Evolutionary conservation across 1,140 invertebrate genomes (phyloP).

Genomic region (Diorhabda elongata): DNA sequence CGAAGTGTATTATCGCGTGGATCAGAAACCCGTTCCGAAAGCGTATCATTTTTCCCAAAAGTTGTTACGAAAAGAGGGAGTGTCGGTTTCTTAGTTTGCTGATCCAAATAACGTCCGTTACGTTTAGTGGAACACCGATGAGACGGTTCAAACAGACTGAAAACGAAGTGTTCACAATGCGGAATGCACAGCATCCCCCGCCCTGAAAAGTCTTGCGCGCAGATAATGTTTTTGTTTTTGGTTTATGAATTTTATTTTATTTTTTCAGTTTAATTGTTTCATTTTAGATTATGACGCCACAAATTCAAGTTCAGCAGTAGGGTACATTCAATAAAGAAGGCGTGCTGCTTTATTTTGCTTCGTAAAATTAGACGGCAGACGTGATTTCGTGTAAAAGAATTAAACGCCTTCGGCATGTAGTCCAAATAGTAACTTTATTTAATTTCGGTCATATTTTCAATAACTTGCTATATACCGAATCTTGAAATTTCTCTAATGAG

Average conservation of each 20-base stretch:
- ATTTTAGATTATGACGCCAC: background rate
- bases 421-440: too few species aligned
- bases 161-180: slow-evolving; percentile 13
- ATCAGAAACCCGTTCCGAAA: background rate
- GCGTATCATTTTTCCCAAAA: slow-evolving; percentile 6
- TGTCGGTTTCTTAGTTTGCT: slow-evolving; percentile 10
- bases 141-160: slow-evolving; percentile 7
- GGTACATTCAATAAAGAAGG: too few species aligned
- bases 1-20: background rate
- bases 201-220: slow-evolving; percentile 13
- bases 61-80: slow-evolving; percentile 15
- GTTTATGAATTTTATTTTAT: background rate
- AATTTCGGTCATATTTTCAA: too few species aligned
- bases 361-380: too few species aligned
- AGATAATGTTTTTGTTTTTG: slow-evolving; percentile 12
- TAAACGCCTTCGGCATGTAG: too few species aligned
- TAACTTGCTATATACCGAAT: too few species aligned
- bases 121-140: background rate
- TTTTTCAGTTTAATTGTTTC: background rate
- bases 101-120: background rate
- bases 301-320: background rate
- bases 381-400: too few species aligned
- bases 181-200: slow-evolving; percentile 7
- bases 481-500: too few species aligned
- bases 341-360: too few species aligned